Conservation (phyloP, 2,888 invertebrate species). For the Diadegma fenestrale region DNA sequence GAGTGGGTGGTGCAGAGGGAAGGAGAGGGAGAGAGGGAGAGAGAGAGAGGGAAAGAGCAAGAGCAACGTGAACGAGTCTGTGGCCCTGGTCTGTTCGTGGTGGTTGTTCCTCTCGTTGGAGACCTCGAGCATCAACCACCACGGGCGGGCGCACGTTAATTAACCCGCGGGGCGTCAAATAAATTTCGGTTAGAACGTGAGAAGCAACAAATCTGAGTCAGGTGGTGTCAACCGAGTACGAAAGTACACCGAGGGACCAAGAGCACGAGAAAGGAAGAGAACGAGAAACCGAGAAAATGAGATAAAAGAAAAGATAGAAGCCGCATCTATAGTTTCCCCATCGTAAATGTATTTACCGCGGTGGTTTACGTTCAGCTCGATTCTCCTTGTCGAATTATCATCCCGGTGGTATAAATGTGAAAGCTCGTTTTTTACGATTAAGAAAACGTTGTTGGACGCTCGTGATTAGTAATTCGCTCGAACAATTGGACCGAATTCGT, state of each 20-base stretch:
- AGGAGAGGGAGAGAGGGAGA: conserved; percentile 24
- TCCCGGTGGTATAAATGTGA: not conserved
- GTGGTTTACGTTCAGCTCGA: conserved; percentile 8
- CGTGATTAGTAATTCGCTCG: not conserved
- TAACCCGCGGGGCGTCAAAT: conserved; percentile 83
- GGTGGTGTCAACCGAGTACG: conserved; percentile 81
- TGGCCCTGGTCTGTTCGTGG: conserved; percentile 49
- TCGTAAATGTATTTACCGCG: not conserved
- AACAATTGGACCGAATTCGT: not conserved
- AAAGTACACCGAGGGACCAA: conserved; percentile 28
- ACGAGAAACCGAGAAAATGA: conserved; percentile 24
- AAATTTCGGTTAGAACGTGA: conserved; percentile 85
- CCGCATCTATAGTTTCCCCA: not conserved
- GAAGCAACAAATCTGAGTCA: conserved; percentile 85
- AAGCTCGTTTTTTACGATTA: not conserved
- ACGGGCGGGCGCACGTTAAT: conserved; percentile 77
- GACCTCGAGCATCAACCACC: conserved; percentile 62
- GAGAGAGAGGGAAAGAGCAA: conserved; percentile 1
- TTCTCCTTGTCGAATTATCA: not conserved
- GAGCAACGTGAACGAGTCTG: conserved; percentile 55
- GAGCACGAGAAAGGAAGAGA: conserved; percentile 27
- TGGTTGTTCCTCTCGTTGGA: conserved; percentile 37
- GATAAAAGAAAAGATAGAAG: conserved; percentile 34
- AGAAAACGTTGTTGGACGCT: not conserved
- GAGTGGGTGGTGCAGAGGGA: conserved; percentile 38